These are phyloP conservation scores for Syngnathus scovelli DNA, from an alignment of 2,113 vertebrate species.

Conservation along the genomic window DNA sequence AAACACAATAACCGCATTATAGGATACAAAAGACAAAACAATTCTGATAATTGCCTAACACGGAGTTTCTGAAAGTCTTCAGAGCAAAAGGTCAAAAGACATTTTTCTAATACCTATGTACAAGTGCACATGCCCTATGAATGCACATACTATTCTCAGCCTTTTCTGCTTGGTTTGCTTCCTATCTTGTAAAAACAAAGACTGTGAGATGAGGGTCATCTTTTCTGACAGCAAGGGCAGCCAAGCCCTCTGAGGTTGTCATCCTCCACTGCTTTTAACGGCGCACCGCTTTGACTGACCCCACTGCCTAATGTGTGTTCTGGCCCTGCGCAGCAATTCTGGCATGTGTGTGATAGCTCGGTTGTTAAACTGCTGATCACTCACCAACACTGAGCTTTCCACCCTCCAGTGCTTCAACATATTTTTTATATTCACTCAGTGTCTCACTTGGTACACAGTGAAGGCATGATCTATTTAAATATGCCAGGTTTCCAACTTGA, in stretches of 20 bases:
- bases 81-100: background rate
- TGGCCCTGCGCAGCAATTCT: background rate
- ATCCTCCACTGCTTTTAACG: constrained; percentile 36
- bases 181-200: constrained; percentile 47
- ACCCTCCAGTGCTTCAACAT: constrained; percentile 10
- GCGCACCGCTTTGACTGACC: constrained; percentile 14
- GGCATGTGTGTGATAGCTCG: background rate
- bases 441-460: constrained; percentile 43
- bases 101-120: background rate
- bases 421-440: constrained; percentile 4
- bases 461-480: constrained; percentile 53
- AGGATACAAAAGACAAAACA: background rate
- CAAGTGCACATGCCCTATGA: background rate
- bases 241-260: constrained; percentile 43
- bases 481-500: constrained; percentile 58
- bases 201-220: constrained; percentile 54
- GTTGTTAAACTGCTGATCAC: constrained; percentile 23
- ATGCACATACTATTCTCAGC: constrained; percentile 25
- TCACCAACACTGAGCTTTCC: constrained; percentile 20
- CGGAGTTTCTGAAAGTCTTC: background rate
- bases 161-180: constrained; percentile 26
- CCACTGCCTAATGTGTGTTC: constrained; percentile 3
- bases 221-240: constrained; percentile 50
- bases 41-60: background rate
- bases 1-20: background rate